Evolutionary conservation across 2,797 vertebrate genomes (phyloP), one percentile per base, ranked within the genome.

Genomic region (Falco biarmicus): DNA sequence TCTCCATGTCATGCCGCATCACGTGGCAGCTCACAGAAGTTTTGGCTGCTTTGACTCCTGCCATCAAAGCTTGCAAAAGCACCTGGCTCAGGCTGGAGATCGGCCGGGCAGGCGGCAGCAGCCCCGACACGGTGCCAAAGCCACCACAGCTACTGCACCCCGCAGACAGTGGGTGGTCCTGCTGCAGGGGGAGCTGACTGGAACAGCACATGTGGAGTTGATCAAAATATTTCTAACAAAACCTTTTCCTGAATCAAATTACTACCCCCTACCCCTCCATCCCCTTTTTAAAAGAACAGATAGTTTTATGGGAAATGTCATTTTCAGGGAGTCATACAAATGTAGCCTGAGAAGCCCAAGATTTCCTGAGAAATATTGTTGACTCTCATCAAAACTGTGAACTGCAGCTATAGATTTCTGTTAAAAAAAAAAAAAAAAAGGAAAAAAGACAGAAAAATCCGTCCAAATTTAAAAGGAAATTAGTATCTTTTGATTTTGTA

Each of bases 161-260:
- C 8, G 1, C 45, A 68, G 57, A 60, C 85, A 88, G 64, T 1
- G 15, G 34, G 57, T 90, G 90, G 76, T 66, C 85, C 69, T 64
- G 60, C 71, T 45, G 56, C 24, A 63, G 31, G 37, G 71, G 47
- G 84, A 92, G 18, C 11, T 0, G 7, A 34, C 71, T 71, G 48
- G 48, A 85, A 91, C 77, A 25, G 56, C 56, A 94, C 85, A 81
- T 9, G 45, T 91, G 90, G 37, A 90, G 24, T 32, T 45, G 61
- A 87, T 84, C n/a, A 93, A 91, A 93, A 53, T 80, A 90, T 61
- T 89, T 78, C 41, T 51, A 70, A 89, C 21, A 57, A 74, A 94
- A 87, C 45, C 45, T 45, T 47, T 69, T 86, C 69, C 69, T 53
- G 65, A 84, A 78, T 86, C 65, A 84, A 75, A 60, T 64, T 18